Evolutionary conservation across 2,113 vertebrate genomes (phyloP), one percentile per base, ranked within the genome.

Genomic region (Mobula hypostoma): DNA sequence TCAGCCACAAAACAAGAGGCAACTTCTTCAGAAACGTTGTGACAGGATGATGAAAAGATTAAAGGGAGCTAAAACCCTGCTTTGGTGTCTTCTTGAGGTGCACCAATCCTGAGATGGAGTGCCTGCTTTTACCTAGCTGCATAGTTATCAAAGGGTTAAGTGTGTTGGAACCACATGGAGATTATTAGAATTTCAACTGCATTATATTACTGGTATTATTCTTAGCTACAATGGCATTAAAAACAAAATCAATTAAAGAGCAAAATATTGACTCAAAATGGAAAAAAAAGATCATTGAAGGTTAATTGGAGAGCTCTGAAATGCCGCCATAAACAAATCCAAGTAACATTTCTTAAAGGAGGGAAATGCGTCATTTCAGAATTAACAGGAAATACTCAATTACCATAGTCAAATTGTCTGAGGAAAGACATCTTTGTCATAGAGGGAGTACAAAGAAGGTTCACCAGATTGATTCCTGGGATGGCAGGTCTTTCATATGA

Each of bases 241-340:
- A 36, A 74, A 19, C 70, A 93, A 76, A 87, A 93, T 93, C 70
- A 93, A 93, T 93, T 93, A 93, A 93, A 93, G 70, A 93, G 70
- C 70, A 74, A 40, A 76, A 93, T 93, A 93, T 93, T 93, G 91
- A 93, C 40, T 93, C 21, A 24, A 32, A 74, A 90, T 90, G 29
- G 70, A 24, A 93, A 92, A 93, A 93, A 74, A 48, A 74, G 91
- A 93, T 93, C 68, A 76, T 24, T 27, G 68, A 76, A 93, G 91
- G 91, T 93, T 93, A 93, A 93, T 93, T 93, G 66, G 40, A 93
- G 32, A 93, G 27, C 9, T 15, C 68, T 68, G 27, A 93, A 74
- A 56, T 40, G 91, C 70, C 72, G 29, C 91, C 72, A 40, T 15
- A 76, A 48, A 21, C 91, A 93, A 93, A 76, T 74, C 27, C 36